Percentiles rank a stretch among this genome's conserved stretches.
These are phyloP conservation scores for Gallinago undulata DNA, from an alignment of 2,113 vertebrate genomes.

Conservation along the genomic window DNA sequence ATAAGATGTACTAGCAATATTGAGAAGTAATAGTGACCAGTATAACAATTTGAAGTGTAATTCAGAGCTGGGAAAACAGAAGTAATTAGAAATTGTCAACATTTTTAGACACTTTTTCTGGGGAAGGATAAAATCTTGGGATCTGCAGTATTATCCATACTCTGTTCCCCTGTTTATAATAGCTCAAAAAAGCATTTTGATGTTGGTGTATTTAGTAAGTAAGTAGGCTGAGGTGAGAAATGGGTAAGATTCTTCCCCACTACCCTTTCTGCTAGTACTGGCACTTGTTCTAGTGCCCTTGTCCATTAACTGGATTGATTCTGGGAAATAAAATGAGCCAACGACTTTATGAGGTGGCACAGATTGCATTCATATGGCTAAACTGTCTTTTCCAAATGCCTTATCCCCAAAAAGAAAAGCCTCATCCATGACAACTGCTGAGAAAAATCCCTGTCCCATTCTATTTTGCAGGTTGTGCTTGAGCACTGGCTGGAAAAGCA, in stretches of 20 bases:
- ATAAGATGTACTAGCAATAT: background rate
- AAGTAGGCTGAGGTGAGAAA: background rate
- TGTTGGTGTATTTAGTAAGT: background rate
- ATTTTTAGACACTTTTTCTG: background rate
- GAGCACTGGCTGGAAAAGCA: background rate
- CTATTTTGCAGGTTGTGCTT: background rate
- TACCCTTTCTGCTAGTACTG: background rate
- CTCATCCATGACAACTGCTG: background rate
- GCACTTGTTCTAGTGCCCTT: background rate
- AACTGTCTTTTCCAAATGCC: background rate
- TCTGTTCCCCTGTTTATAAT: background rate
- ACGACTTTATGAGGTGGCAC: background rate
- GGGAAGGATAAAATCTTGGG: fast-evolving
- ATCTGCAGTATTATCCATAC: background rate
- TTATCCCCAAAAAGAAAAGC: background rate
- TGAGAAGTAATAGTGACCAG: background rate
- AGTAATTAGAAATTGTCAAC: background rate
- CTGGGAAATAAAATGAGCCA: background rate
- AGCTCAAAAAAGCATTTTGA: background rate
- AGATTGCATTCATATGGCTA: background rate
- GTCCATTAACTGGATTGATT: background rate
- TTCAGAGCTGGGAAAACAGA: background rate
- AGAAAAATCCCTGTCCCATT: fast-evolving
- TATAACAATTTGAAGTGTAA: background rate
- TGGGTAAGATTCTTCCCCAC: background rate